Evolutionary conservation across 2,797 vertebrate species (phyloP).

Genomic region (Pseudochirops corinnae): DNA sequence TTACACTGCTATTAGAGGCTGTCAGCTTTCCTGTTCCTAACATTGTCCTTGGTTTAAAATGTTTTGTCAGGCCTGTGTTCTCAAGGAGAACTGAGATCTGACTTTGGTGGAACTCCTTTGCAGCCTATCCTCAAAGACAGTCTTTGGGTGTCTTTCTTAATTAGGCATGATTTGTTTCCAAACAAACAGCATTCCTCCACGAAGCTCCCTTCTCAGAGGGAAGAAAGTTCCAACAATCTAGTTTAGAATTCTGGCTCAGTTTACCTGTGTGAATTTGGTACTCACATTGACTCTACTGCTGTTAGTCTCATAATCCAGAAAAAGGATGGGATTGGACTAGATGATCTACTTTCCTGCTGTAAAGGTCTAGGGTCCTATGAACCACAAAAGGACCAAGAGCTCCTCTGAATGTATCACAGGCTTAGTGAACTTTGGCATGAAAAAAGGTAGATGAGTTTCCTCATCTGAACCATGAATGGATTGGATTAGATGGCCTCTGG

Average conservation of each 20-base stretch:
- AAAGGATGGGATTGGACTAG: not conserved
- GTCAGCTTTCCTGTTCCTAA: slow-evolving; percentile 55
- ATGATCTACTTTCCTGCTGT: not conserved
- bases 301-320: not conserved
- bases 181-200: slow-evolving; percentile 31
- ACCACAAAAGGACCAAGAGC: not conserved
- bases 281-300: not conserved
- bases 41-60: slow-evolving; percentile 71
- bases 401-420: not conserved
- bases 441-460: not conserved
- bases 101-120: slow-evolving; percentile 59
- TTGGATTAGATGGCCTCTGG: not conserved
- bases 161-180: slow-evolving; percentile 38
- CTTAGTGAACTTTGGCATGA: not conserved
- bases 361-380: not conserved
- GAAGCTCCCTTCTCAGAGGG: not conserved
- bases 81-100: slow-evolving; percentile 60
- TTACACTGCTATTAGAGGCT: slow-evolving; percentile 68
- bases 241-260: not conserved
- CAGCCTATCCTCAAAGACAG: slow-evolving; percentile 15
- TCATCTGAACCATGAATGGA: not conserved
- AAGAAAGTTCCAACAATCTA: not conserved
- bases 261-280: not conserved
- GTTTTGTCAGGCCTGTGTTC: slow-evolving; percentile 69
- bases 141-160: slow-evolving; percentile 61